Evolutionary conservation across 2,113 vertebrate species (phyloP), one percentile per base, ranked within the genome.

Genomic region (Myotis brandtii): DNA sequence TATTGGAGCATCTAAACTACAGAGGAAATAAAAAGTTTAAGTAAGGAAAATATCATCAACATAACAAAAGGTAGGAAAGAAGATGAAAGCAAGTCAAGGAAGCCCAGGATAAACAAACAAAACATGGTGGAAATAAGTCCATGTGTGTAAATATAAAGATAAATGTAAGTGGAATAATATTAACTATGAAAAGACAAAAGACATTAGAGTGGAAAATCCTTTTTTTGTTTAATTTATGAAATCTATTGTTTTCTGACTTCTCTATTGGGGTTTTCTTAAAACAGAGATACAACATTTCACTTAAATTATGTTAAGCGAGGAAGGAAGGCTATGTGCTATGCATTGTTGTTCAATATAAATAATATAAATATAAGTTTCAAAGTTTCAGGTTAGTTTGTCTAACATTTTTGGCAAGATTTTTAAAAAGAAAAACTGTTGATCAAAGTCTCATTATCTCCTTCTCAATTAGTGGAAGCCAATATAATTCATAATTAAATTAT

Each of bases 401-500:
- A 93, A 6, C 46, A 20, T 79, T 88, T 91, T 64, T 14, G 18
- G 9, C 8, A 76, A 54, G 50, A 83, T 43, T 2, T 30, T 48
- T 8, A 84, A 70, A 54, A 46, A 25, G 3, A 72, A 72, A 32
- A 94, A 43, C 9, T 79, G 11, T 89, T 91, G 75, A 66, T 66
- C 54, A 87, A 85, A 62, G 5, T 2, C 4, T 20, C 5, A 30
- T 90, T 87, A 90, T 90, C 69, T 32, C 14, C 34, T 87, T 67
- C 12, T 32, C 72, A 94, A 76, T 56, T 95, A 85, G 23, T 85
- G 76, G 6, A 21, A 84, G 8, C 32, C 54, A 67, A 73, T 52
- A 77, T 37, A 84, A 82, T 56, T 81, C 9, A 96, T 70, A 89
- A 86, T 67, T 73, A 95, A 94, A 89, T 91, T 79, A 90, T 62